Evolutionary conservation across 2,888 invertebrate species (phyloP), one percentile per base, ranked within the genome.

Genomic region (Anodontia alba): DNA sequence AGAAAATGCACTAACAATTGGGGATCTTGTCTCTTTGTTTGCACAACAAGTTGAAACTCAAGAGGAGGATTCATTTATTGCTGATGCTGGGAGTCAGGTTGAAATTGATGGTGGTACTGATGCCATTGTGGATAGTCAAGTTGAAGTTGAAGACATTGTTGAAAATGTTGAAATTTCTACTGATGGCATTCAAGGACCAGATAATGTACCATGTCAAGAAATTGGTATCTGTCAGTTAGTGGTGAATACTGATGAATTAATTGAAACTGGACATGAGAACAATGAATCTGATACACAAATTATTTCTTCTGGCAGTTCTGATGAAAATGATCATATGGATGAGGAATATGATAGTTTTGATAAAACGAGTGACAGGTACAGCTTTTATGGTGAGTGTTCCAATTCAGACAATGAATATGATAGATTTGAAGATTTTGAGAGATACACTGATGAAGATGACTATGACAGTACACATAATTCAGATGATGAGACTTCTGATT

Each of bases 21-120:
- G 90, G 5, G 89, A 92, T 71, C 80, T 92, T 66, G 87, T 89
- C 0, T 84, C 89, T 8, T 86, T 92, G 38, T 88, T 92, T 38
- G 74, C 86, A 8, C 89, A 89, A 42, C 86, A 88, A 46, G 57
- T 81, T 46, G 86, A 76, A 15, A 74, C 77, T 15, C 83, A 86
- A 1, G 81, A 86, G 23, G 76, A 80, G 15, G 82, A 84, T 38
- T 76, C 81, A 46, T 17, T 3, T 12, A 20, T 15, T 15, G 46
- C 20, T 46, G 46, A 46, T 20, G 20, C 46, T 46, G 15, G 17
- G 8, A 3, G 17, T 20, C 83, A 86, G 3, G 80, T 86, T 26
- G 76, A 79, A 15, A 81, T 83, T 43, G 54, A 54, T 8, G 26
- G 5, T 54, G 26, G n/a, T 20, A 1, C 54, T 8, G 26, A 26